Evolutionary conservation across 2,888 invertebrate species (phyloP), one percentile per base, ranked within the genome.

Genomic region (Macaria notata): DNA sequence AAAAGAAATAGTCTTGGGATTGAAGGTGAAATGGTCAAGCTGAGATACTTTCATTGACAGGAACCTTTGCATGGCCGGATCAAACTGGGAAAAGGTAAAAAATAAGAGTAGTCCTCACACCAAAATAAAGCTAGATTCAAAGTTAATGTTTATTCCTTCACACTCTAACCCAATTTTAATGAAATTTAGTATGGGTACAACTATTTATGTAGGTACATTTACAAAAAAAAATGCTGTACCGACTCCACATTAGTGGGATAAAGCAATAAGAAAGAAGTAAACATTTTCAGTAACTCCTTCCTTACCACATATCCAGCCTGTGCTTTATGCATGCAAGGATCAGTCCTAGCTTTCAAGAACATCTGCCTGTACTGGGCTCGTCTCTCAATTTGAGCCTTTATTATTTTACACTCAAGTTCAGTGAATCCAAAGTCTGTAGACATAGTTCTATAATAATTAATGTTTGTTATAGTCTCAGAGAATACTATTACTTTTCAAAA

Each of bases 291-390:
- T 2, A 36, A 7, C 33, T 36, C 4, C 5, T 4, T 36, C 93
- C 94, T 92, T 92, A 96, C 96, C 75, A 95, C 88, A 79, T 90
- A 83, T n/a, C 95, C 95, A 49, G 94, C 93, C 76, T 94, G 93
- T 9, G 81, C 78, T 4, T 92, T 92, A 86, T 95, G 94, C 58
- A 92, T 86, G 74, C 93, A 93, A 3, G 97, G 97, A 82, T 96
- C 94, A 3, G 93, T 89, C 31, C 89, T 80, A 62, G 93, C 87
- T 77, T 94, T 95, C 52, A 95, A 82, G 80, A 94, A 98, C 72
- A 95, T 93, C 38, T 92, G 84, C 63, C 97, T 93, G 49, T 93
- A 85, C 52, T 83, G 82, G 1, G 86, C 81, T 47, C 95, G 86
- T 59, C 94, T 83, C 68, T 93, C 89, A 39, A 94, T 92, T 76